Evolutionary conservation across 2,888 invertebrate species (phyloP), one percentile per base, ranked within the genome.

Genomic region (Galerucella pusilla): DNA sequence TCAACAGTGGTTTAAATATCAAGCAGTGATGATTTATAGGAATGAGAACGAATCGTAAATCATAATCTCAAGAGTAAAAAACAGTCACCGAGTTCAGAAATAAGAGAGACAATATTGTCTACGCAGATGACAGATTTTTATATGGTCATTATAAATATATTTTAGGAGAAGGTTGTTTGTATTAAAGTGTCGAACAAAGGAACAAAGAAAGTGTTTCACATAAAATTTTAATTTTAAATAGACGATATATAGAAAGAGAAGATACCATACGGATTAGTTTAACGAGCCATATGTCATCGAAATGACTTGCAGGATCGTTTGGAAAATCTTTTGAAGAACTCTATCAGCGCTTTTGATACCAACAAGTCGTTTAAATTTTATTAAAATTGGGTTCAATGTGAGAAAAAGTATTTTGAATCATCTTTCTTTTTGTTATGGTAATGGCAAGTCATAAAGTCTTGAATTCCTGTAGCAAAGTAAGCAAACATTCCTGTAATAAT

Each of bases 241-340:
- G n/a, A 57, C 49, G 71, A 71, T 69, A 68, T 69, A 35, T 35
- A 63, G 52, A 52, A 42, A 63, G 71, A 46, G 7, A 42, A 42
- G 7, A 71, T 45, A 42, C 71, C 59, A 71, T 60, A 66, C 66
- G 65, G 57, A 71, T 71, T 71, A 71, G 66, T 63, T 71, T 71
- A 71, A 71, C 71, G 71, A 63, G 65, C 66, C 71, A 66, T 66
- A 65, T 71, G 71, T 71, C 71, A 71, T 71, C 71, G 71, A 71
- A 71, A 71, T 65, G 71, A 59, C 71, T 71, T 35, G n/a, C 28
- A 42, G 42, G 54, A 71, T 66, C 66, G 57, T 71, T 20, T 71
- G 42, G 71, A 71, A 71, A 46, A 65, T 57, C 49, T 64, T 64
- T 45, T 52, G 9, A 65, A 20, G 54, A 63, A 25, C 60, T 69